phyloP scores from a whole-genome alignment of 2,797 vertebrate species.

The Onychomys arenicola region DNA sequence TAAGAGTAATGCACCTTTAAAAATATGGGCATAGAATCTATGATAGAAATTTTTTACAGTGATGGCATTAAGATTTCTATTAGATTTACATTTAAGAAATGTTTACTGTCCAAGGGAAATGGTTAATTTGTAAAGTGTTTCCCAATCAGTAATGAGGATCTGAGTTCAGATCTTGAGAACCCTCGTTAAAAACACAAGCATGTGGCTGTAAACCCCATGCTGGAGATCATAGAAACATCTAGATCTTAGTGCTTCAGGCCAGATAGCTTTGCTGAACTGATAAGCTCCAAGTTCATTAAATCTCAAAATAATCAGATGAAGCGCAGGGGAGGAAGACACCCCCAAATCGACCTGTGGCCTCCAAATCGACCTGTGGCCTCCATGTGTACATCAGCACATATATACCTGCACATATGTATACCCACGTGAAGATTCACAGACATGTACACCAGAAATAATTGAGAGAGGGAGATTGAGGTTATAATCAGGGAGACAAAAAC shows the following conservation, averaged over 20 bases:
- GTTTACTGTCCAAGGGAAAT: neutral
- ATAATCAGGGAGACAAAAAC: neutral
- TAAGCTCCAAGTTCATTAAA: neutral
- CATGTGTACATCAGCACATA: neutral
- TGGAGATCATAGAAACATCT: accelerated
- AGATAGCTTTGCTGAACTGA: no score
- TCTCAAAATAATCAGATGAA: neutral
- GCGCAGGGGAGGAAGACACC: neutral
- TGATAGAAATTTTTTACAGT: neutral
- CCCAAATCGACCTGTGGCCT: neutral
- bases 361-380: no score
- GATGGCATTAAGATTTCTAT: neutral
- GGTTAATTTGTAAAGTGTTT: neutral
- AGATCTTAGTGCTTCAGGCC: neutral
- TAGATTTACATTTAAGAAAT: neutral
- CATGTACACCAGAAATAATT: neutral
- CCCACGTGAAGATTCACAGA: neutral
- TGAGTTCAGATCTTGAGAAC: neutral
- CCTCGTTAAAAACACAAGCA: neutral
- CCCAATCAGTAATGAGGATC: neutral
- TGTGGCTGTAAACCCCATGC: neutral
- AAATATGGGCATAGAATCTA: neutral
- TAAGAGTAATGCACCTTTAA: no score
- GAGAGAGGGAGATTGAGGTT: neutral
- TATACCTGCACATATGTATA: neutral